phyloP scores from a whole-genome alignment of 2,888 invertebrate genomes.

The Patella pellucida region DNA sequence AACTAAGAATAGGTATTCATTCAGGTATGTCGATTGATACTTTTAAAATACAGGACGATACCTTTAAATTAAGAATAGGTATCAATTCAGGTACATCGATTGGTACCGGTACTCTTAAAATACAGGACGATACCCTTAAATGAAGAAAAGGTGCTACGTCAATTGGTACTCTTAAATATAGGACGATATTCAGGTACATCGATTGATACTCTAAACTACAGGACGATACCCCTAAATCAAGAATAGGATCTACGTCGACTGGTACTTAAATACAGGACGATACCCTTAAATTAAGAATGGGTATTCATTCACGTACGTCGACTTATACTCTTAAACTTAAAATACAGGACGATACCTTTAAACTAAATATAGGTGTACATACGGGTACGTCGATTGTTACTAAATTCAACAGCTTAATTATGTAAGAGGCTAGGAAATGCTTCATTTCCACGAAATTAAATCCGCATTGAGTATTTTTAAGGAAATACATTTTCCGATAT shows the following conservation, averaged over 20 bases:
- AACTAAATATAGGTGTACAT: conserved; percentile 43
- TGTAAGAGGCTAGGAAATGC: no score
- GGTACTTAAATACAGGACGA: conserved; percentile 14
- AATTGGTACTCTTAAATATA: background rate
- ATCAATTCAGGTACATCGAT: conserved; percentile 36
- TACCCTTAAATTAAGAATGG: conserved; percentile 39
- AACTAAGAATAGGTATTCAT: conserved; percentile 42
- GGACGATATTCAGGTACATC: conserved; percentile 32
- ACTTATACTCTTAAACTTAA: no score
- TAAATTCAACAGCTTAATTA: no score
- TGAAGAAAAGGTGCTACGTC: no score
- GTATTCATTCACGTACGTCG: conserved; percentile 38
- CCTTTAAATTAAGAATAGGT: conserved; percentile 40
- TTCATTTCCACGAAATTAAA: no score
- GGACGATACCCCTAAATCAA: conserved; percentile 30
- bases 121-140: conserved; percentile 32
- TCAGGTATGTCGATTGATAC: conserved; percentile 28
- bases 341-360: conserved; percentile 29
- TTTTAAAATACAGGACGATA: conserved; percentile 18
- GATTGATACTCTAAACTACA: conserved; percentile 19
- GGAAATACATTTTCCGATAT: no score
- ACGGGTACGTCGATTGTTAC: conserved; percentile 28
- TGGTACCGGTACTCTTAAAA: no score
- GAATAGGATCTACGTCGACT: conserved; percentile 37
- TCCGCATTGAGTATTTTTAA: no score